Percentiles rank a stretch among this genome's conserved stretches.
These are phyloP conservation scores for Otolemur garnettii DNA, from an alignment of 2,113 vertebrate species.

Conservation along the genomic window DNA sequence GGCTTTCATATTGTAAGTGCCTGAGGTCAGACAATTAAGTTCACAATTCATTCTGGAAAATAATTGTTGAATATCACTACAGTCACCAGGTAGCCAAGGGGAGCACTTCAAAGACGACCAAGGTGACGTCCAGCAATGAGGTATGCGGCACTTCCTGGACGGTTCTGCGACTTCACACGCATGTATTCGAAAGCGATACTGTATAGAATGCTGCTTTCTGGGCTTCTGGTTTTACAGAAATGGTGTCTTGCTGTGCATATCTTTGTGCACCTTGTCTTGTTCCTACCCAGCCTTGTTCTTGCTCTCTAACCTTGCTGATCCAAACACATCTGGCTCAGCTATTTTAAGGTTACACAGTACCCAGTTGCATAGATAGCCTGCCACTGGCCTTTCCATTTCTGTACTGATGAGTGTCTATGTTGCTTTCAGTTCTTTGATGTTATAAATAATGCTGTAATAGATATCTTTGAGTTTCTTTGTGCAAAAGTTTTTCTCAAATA, in stretches of 20 bases:
- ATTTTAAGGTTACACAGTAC: rapidly evolving
- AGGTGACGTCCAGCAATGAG: too few relatives aligned
- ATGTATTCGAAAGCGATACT: not conserved
- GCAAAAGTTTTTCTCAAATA: not conserved
- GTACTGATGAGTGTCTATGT: rapidly evolving
- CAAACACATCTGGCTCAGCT: not conserved
- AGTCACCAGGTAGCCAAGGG: too few relatives aligned
- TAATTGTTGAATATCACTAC: too few relatives aligned
- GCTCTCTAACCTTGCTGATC: not conserved
- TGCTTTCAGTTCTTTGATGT: too few relatives aligned
- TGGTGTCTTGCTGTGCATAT: not conserved
- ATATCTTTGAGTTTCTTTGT: too few relatives aligned
- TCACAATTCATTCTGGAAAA: too few relatives aligned
- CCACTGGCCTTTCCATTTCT: rapidly evolving
- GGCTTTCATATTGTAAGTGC: rapidly evolving
- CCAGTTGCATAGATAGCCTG: rapidly evolving
- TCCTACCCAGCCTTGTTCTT: not conserved
- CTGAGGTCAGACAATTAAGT: too few relatives aligned
- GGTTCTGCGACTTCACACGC: too few relatives aligned
- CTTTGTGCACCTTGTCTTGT: not conserved
- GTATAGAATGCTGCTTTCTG: too few relatives aligned
- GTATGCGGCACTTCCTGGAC: too few relatives aligned
- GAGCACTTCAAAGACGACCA: too few relatives aligned
- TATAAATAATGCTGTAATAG: too few relatives aligned
- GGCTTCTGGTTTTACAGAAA: not conserved